Base-by-base conservation (phyloP, 2,888 invertebrate species). In the Julus scandinavius region DNA sequence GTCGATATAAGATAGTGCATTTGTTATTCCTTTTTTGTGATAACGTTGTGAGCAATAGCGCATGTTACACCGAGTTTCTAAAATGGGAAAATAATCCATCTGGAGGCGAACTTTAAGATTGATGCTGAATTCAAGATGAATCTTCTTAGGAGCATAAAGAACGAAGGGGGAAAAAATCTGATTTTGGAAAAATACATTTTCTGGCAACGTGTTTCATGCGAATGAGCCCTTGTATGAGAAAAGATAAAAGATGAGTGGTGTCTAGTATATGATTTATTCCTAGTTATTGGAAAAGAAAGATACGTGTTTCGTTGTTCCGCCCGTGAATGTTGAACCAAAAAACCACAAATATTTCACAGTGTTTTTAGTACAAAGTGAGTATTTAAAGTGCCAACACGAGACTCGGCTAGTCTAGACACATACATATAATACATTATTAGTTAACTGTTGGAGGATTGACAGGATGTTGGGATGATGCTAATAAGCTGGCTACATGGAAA, bases 21-120 rank as follows among this genome's bases (percentile, higher is more conserved):
- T 63, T 63, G 63, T 63, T 63, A n/a, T 63, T 63, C 63, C 63
- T 63, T n/a, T 63, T n/a, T 63, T 17, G n/a, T 63, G 63, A 63
- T n/a, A 63, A n/a, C 63, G 17, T 63, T 63, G 63, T 63, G 63
- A 63, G 63, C 63, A 58, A 58, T 15, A 58, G 11, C 15, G 58
- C 58, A 58, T 58, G n/a, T 13, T 17, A 63, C 63, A n/a, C 58
- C 3, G n/a, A 17, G 63, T 63, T 63, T 63, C 63, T n/a, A n/a
- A 63, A n/a, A 63, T 63, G 17, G n/a, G 63, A 17, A 63, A 63
- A 63, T 63, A 63, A 63, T 63, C 63, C 63, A 63, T 17, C 63
- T n/a, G n/a, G 5, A n/a, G 5, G 63, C 13, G n/a, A 63, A 63
- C 63, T 63, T 63, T n/a, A n/a, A 63, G n/a, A 63, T n/a, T 63